Percentiles rank a stretch among this genome's conserved stretches.
Evolutionary conservation across 1,140 invertebrate species (phyloP).

Genomic region (Penaeus chinensis): DNA sequence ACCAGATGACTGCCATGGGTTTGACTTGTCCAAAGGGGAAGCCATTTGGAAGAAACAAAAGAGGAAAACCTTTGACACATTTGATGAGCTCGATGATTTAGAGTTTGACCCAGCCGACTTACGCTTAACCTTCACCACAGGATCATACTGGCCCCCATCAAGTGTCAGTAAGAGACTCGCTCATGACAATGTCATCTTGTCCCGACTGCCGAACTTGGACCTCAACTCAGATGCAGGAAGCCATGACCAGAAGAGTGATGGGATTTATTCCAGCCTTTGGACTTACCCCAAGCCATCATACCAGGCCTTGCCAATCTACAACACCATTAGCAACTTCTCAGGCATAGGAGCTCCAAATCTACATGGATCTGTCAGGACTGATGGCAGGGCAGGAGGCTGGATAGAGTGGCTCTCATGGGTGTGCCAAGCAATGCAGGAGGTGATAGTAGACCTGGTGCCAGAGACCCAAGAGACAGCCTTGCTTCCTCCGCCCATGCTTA

Average conservation of each 20-base stretch:
- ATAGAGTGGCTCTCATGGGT: constrained; percentile 16
- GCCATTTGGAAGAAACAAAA: not conserved
- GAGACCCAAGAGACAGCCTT: not conserved
- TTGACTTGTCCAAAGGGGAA: not conserved
- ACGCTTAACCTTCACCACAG: constrained; percentile 50
- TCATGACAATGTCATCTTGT: not conserved
- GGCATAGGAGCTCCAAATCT: constrained; percentile 53
- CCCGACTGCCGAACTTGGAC: not conserved
- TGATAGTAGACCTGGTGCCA: constrained; percentile 16
- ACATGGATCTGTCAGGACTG: constrained; percentile 19
- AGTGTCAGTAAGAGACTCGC: constrained; percentile 15
- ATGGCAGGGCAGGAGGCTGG: constrained; percentile 27
- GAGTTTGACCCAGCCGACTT: constrained; percentile 37
- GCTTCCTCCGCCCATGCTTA: constrained; percentile 24
- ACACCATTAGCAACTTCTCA: constrained; percentile 42
- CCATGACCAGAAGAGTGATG: constrained; percentile 39
- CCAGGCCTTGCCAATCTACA: constrained; percentile 43
- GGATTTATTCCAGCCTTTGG: constrained; percentile 55
- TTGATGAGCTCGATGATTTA: not conserved
- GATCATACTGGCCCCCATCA: constrained; percentile 48
- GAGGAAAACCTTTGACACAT: too few species aligned
- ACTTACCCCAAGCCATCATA: constrained; percentile 41
- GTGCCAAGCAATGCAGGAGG: not conserved
- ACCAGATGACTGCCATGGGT: not conserved
- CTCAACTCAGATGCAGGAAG: constrained; percentile 4